These are phyloP conservation scores for Hydrochoerus hydrochaeris DNA, from an alignment of 2,113 vertebrate species.

Conservation along the genomic window DNA sequence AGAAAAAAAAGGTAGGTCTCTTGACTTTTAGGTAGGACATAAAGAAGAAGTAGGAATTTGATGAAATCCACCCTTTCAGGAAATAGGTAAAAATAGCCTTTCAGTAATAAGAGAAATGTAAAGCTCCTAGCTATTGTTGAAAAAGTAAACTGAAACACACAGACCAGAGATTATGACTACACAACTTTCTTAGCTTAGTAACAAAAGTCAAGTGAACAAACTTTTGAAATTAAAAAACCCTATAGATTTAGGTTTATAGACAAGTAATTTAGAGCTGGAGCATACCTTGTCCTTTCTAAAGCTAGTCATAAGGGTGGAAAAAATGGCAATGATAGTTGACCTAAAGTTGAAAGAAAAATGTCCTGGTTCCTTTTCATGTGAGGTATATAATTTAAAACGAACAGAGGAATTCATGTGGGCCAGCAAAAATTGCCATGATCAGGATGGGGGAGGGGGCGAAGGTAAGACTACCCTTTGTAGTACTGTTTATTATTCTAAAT, in stretches of 20 bases:
- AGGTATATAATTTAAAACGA: not conserved
- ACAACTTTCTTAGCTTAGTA: not conserved
- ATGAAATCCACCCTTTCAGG: not conserved
- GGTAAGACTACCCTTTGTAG: not conserved
- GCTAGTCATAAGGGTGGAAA: not conserved
- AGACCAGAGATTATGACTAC: not conserved
- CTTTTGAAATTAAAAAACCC: not conserved
- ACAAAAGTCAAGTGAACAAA: not conserved
- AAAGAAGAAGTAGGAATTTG: not conserved
- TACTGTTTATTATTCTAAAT: not conserved
- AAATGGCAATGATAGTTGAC: not conserved
- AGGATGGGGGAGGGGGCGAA: no score
- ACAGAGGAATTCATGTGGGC: not conserved
- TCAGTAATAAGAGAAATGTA: not conserved
- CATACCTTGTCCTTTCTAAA: not conserved
- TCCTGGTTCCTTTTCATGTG: not conserved
- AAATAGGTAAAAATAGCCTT: not conserved
- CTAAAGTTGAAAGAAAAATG: not conserved
- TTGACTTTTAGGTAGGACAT: not conserved
- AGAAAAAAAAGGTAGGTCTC: not conserved
- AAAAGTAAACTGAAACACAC: not conserved
- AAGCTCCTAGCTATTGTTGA: not conserved
- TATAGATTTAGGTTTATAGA: not conserved
- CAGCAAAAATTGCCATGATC: not conserved
- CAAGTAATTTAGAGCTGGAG: not conserved